Evolutionary conservation across 2,113 vertebrate genomes (phyloP), one percentile per base, ranked within the genome.

Genomic region (Scolopax mira): DNA sequence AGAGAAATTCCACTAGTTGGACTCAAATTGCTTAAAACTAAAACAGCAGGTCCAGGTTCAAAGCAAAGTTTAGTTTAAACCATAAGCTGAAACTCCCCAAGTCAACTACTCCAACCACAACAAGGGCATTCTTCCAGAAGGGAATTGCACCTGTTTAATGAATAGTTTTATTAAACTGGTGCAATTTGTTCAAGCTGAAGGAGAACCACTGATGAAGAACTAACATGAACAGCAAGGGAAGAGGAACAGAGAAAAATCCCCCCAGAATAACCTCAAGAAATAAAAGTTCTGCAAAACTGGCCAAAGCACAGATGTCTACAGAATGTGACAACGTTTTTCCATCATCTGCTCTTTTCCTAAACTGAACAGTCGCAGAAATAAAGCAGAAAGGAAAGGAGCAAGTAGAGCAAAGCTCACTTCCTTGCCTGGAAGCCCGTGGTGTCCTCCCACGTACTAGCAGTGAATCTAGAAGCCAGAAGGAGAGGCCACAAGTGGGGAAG

Each of bases 131-230:
- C 49, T 77, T 72, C 74, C 78, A 60, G 57, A n/a, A 66, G 46
- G 52, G 79, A 79, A 62, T 3, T 21, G 66, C 72, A 90, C 87
- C 92, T 85, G 28, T 44, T 79, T 55, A 41, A 77, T 4, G 25
- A 90, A 31, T 1, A 37, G 39, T 58, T 91, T 86, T 55, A 75
- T 85, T 58, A 69, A 85, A 92, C 35, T 3, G 8, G 30, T 69
- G 80, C 33, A 55, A 88, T 79, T 83, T 89, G 79, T 83, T 95
- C 80, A 79, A 75, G 90, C 42, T 94, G 86, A 85, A 92, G 79
- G 85, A 88, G 66, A 71, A 58, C 71, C 62, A 67, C 79, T 94
- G 83, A 85, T 30, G 86, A 44, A 85, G 79, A 94, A 88, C 89
- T 88, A 82, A 90, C 75, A 35, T 5, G 48, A 88, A 58, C 48